Conservation (phyloP, 2,888 invertebrate genomes). For the Pseudeuparius sepicola region DNA sequence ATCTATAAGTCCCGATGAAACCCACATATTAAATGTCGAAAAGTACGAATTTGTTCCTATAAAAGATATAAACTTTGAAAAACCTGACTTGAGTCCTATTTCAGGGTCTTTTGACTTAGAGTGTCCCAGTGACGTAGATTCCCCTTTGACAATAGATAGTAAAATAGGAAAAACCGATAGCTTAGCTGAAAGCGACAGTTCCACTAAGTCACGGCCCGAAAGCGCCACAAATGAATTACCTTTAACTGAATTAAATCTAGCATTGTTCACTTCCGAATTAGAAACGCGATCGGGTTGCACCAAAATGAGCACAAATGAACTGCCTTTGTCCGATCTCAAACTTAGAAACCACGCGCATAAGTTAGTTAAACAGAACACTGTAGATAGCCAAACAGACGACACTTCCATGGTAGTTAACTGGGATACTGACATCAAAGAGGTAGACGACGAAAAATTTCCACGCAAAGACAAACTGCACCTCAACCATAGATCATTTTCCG, state of each 20-base stretch:
- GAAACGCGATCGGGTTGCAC: constrained; percentile 22
- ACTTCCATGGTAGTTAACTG: constrained; percentile 32
- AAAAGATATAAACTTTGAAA: constrained; percentile 19
- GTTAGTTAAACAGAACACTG: constrained; percentile 25
- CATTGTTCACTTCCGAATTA: constrained; percentile 34
- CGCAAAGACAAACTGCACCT: constrained; percentile 17
- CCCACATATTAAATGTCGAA: constrained; percentile 21
- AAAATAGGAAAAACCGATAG: constrained; percentile 1
- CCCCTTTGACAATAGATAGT: constrained; percentile 24
- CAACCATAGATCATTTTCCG: constrained; percentile 35
- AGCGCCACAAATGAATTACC: constrained; percentile 62
- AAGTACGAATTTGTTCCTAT: constrained; percentile 24
- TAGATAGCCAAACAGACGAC: constrained; percentile 29
- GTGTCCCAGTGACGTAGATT: constrained; percentile 28
- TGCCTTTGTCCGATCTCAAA: constrained; percentile 33
- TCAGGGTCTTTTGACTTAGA: constrained; percentile 36
- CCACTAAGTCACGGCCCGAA: constrained; percentile 34
- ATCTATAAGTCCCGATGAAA: constrained; percentile 33
- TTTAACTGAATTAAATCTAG: constrained; percentile 43
- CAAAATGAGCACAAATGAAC: constrained; percentile 33
- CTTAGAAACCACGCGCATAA: constrained; percentile 25
- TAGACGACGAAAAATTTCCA: constrained; percentile 18
- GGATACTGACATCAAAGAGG: constrained; percentile 30
- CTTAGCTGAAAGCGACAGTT: constrained; percentile 13
- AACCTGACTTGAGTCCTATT: constrained; percentile 33